These are phyloP conservation scores for Oophaga sylvatica DNA, from an alignment of 2,797 vertebrate genomes.

Conservation along the genomic window DNA sequence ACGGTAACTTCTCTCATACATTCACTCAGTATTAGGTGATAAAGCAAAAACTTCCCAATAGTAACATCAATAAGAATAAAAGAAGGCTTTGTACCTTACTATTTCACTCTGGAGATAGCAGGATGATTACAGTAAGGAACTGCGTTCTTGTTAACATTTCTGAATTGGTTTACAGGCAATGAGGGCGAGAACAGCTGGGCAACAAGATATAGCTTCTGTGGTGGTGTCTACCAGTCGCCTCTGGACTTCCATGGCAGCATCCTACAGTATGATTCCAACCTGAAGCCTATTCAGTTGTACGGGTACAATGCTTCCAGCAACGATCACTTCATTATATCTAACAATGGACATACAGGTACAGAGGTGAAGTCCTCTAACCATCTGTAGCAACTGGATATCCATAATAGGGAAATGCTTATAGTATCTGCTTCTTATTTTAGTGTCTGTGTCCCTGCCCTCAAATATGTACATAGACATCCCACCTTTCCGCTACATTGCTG, in stretches of 20 bases:
- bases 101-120: too few relatives aligned
- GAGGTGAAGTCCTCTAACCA: neutral
- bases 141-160: neutral
- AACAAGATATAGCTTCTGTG: constrained; percentile 85
- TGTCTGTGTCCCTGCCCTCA: constrained; percentile 82
- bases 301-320: constrained; percentile 82
- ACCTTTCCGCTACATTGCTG: constrained; percentile 82
- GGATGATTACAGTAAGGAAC: too few relatives aligned
- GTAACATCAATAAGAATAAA: too few relatives aligned
- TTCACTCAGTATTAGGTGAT: too few relatives aligned
- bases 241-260: constrained; percentile 86
- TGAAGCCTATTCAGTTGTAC: constrained; percentile 81
- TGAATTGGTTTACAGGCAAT: constrained; percentile 72
- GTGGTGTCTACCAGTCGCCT: constrained; percentile 88
- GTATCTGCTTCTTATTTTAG: constrained; percentile 72
- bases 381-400: neutral
- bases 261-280: constrained; percentile 85
- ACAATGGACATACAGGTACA: constrained; percentile 93
- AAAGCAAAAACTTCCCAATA: too few relatives aligned
- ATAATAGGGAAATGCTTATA: neutral
- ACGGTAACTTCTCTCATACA: too few relatives aligned
- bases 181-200: constrained; percentile 85
- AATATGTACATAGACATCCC: constrained; percentile 83
- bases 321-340: constrained; percentile 84
- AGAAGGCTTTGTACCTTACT: too few relatives aligned